These are phyloP conservation scores for Hylaea fasciaria DNA, from an alignment of 2,888 invertebrate species.

Conservation along the genomic window DNA sequence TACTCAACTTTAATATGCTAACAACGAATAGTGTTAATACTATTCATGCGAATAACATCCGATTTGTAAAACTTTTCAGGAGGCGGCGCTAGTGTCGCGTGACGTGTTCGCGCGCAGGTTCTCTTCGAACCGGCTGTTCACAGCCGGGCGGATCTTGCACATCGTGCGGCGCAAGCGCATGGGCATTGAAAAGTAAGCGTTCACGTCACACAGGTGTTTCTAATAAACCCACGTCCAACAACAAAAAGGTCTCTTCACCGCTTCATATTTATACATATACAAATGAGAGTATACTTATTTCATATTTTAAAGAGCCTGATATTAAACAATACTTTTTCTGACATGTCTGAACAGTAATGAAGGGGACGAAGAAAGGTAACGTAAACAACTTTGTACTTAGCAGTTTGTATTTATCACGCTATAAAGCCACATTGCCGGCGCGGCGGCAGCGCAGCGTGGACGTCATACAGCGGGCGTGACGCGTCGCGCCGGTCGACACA, in stretches of 20 bases:
- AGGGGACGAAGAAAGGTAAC: constrained; percentile 70
- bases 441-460: no score
- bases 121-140: constrained; percentile 89
- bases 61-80: constrained; percentile 70
- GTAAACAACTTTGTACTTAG: background rate
- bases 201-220: background rate
- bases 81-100: constrained; percentile 87
- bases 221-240: background rate
- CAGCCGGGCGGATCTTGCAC: constrained; percentile 92
- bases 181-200: constrained; percentile 86
- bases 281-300: no score
- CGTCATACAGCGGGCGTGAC: no score
- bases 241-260: background rate
- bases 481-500: no score
- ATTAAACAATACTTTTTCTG: constrained; percentile 38
- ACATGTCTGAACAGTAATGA: constrained; percentile 75
- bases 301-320: no score
- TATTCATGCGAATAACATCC: constrained; percentile 1
- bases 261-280: no score
- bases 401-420: background rate
- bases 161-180: constrained; percentile 89
- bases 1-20: no score
- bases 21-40: no score
- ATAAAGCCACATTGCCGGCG: no score
- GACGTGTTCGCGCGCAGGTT: constrained; percentile 88